Evolutionary conservation across 2,888 invertebrate genomes (phyloP).

Genomic region (Zootermopsis nevadensis): DNA sequence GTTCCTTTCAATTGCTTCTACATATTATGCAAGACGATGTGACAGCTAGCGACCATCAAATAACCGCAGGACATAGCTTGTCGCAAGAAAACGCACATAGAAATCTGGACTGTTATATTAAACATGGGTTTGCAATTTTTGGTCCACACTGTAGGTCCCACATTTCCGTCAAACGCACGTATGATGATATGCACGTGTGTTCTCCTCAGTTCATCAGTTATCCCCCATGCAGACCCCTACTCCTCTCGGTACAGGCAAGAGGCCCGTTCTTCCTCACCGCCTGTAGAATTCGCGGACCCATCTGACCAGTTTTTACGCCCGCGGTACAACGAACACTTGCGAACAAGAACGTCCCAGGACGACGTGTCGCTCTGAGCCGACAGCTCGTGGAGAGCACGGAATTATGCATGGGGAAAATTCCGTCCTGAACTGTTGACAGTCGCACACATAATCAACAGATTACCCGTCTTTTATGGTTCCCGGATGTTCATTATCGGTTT

Average conservation of each 20-base stretch:
- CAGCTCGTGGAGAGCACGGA: no score
- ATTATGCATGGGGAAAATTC: no score
- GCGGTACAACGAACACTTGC: neutral
- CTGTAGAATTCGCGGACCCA: conserved; percentile 39
- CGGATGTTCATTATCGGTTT: no score
- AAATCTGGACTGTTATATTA: no score
- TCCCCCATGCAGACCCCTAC: conserved; percentile 11
- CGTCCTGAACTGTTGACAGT: no score
- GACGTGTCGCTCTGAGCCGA: neutral
- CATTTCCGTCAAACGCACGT: neutral
- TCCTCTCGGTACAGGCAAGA: neutral
- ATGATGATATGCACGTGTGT: conserved; percentile 33
- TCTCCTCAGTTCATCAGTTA: conserved; percentile 11
- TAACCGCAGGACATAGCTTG: no score
- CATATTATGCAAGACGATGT: no score
- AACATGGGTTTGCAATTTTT: neutral
- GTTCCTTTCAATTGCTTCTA: no score
- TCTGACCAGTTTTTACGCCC: conserved; percentile 41
- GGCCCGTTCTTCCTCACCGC: neutral
- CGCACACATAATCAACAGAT: no score
- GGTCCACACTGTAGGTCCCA: neutral
- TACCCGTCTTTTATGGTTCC: no score
- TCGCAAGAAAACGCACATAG: no score
- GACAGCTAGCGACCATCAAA: no score
- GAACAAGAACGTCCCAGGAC: neutral